Evolutionary conservation across 2,797 vertebrate species (phyloP).

Genomic region (Phalanger gymnotis): DNA sequence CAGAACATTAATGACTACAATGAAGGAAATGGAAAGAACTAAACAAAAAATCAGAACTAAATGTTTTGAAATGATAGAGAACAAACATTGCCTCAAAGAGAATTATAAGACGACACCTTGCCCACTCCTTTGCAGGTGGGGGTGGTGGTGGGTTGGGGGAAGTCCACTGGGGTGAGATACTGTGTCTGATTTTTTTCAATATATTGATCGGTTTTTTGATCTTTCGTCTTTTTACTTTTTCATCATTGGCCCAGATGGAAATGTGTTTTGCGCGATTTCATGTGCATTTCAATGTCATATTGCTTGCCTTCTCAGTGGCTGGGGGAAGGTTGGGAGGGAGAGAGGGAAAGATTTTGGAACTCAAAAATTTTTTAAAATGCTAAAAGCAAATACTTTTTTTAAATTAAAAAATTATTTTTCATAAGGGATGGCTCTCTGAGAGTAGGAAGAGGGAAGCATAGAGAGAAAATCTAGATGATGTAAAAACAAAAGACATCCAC

Average conservation of each 20-base stretch:
- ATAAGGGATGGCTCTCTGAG: neutral
- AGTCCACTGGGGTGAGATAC: neutral
- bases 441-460: neutral
- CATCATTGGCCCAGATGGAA: neutral
- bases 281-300: neutral
- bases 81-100: neutral
- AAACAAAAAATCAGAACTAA: neutral
- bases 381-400: neutral
- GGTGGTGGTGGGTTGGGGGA: fast-evolving
- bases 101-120: neutral
- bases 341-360: neutral
- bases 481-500: neutral
- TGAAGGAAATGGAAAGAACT: neutral
- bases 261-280: neutral
- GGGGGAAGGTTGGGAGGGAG: neutral
- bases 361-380: neutral
- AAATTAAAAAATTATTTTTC: neutral
- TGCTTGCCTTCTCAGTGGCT: neutral
- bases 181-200: neutral
- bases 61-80: neutral
- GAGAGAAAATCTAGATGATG: neutral
- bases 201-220: neutral
- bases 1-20: neutral
- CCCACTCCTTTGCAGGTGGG: neutral
- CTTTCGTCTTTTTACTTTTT: neutral